phyloP scores from a whole-genome alignment of 2,888 invertebrate genomes.

The Chymomyza fuscimana region DNA sequence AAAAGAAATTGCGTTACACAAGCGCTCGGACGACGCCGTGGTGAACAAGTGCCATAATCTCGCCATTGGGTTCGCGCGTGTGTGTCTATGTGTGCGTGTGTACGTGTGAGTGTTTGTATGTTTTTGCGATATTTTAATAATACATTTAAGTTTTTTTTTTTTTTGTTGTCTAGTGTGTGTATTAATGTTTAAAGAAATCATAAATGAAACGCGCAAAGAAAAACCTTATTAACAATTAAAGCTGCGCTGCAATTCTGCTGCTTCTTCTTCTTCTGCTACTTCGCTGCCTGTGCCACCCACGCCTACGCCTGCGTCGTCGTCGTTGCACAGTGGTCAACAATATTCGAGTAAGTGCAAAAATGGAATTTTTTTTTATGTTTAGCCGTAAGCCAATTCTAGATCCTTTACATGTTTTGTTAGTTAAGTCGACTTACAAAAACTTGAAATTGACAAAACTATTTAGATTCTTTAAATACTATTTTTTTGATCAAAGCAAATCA shows the following conservation, averaged over 20 bases:
- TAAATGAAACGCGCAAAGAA: conserved; percentile 11
- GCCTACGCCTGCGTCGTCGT: conserved; percentile 16
- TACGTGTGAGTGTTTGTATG: background rate
- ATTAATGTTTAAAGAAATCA: conserved; percentile 1
- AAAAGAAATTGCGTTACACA: conserved; percentile 67
- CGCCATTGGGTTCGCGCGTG: background rate
- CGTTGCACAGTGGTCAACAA: conserved; percentile 30
- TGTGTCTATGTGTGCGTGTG: conserved; percentile 7
- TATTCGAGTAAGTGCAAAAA: conserved; percentile 14
- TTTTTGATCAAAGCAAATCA: no score
- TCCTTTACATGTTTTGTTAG: no score
- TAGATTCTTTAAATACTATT: no score
- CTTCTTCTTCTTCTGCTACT: background rate
- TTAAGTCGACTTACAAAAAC: no score
- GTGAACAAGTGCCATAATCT: conserved; percentile 26
- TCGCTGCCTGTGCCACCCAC: conserved; percentile 10
- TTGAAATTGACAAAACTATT: no score
- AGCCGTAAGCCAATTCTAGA: no score
- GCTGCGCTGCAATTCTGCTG: conserved; percentile 17
- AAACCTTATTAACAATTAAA: conserved; percentile 8
- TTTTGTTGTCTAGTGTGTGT: background rate
- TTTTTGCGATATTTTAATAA: conserved; percentile 11
- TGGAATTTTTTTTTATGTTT: no score
- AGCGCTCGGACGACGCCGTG: conserved; percentile 39
- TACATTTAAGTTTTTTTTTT: conserved; percentile 5